phyloP scores from a whole-genome alignment of 2,113 vertebrate species.

The Theropithecus gelada region DNA sequence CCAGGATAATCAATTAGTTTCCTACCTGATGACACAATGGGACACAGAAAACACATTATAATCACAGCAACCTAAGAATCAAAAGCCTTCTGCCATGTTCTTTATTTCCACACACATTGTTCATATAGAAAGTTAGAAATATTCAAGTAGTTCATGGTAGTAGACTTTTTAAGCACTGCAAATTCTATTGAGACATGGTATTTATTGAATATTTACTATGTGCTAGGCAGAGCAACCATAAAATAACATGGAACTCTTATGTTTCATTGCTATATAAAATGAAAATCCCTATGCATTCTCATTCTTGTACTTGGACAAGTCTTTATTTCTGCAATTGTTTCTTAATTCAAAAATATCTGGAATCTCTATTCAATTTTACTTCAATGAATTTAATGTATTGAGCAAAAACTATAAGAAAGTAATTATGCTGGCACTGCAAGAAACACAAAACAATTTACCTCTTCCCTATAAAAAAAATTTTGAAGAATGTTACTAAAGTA shows the following conservation, averaged over 20 bases:
- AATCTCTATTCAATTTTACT: not conserved
- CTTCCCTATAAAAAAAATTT: not conserved
- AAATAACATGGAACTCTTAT: not conserved
- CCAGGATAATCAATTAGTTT: slow-evolving; percentile 45
- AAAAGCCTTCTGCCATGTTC: not conserved
- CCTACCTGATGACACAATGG: slow-evolving; percentile 10
- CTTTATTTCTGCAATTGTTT: not conserved
- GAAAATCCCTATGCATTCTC: not conserved
- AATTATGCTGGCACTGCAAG: not conserved
- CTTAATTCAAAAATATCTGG: not conserved
- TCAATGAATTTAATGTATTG: not conserved
- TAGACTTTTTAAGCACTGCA: not conserved
- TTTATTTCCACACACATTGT: not conserved
- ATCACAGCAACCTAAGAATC: not conserved
- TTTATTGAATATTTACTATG: not conserved
- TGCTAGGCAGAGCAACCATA: not conserved
- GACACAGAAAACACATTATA: not conserved
- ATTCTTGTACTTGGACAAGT: not conserved
- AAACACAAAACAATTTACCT: not conserved
- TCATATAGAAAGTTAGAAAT: not conserved
- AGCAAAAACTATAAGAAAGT: not conserved
- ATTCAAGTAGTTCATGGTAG: not conserved
- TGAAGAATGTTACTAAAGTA: not conserved
- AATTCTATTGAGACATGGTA: not conserved
- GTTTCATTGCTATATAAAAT: not conserved